Conservation (phyloP, 2,113 vertebrate genomes). For the Salminus brasiliensis region DNA sequence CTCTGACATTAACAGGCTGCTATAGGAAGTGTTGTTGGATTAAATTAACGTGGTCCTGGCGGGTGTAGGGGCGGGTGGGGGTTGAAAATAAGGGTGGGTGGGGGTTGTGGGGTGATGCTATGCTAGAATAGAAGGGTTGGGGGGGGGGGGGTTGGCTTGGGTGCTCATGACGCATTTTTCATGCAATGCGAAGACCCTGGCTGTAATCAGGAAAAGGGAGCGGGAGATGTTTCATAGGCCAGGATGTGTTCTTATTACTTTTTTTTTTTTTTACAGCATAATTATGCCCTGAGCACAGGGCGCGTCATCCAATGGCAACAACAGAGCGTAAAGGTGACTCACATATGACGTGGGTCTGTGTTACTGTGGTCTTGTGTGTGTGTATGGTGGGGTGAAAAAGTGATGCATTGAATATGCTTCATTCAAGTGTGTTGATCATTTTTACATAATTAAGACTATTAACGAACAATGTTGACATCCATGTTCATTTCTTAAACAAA, state of each 20-base stretch:
- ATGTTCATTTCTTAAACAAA: too few relatives aligned
- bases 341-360: slow-evolving; percentile 59
- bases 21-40: slow-evolving; percentile 83
- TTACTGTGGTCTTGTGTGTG: slow-evolving; percentile 42
- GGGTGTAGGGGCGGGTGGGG: slow-evolving; percentile 49
- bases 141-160: slow-evolving; percentile 17
- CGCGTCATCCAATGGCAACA: slow-evolving; percentile 63
- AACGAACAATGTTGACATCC: too few relatives aligned
- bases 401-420: background rate
- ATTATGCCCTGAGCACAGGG: slow-evolving; percentile 56
- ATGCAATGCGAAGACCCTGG: slow-evolving; percentile 6
- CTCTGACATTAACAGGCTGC: slow-evolving; percentile 82
- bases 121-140: slow-evolving; percentile 1
- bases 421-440: too few relatives aligned
- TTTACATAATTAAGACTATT: too few relatives aligned
- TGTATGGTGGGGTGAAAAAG: background rate
- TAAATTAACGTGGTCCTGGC: slow-evolving; percentile 73
- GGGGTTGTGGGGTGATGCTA: slow-evolving; percentile 28
- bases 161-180: slow-evolving; percentile 39
- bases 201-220: slow-evolving; percentile 27
- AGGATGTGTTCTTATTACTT: slow-evolving; percentile 28
- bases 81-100: slow-evolving; percentile 17
- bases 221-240: slow-evolving; percentile 38
- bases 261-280: slow-evolving; percentile 29
- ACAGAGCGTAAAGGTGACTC: slow-evolving; percentile 64